phyloP scores from a whole-genome alignment of 2,113 vertebrate species.

The Bucco capensis region DNA sequence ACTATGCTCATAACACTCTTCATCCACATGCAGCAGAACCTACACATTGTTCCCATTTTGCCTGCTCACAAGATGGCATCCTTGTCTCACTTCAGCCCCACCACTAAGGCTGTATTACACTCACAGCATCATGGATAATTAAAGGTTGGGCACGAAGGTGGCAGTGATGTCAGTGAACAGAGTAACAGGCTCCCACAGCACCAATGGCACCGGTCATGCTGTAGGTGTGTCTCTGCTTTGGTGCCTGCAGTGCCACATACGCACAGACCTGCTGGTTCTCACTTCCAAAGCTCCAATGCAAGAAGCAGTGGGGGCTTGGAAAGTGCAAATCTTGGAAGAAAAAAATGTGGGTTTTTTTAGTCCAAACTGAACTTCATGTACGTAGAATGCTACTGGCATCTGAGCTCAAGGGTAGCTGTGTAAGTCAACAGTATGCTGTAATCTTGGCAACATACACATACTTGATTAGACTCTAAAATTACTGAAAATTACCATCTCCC shows the following conservation, averaged over 20 bases:
- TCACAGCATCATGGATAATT: conserved; percentile 35
- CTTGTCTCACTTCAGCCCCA: background rate
- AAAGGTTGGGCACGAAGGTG: background rate
- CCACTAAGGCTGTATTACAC: background rate
- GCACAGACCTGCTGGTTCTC: background rate
- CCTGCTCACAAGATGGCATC: conserved; percentile 58
- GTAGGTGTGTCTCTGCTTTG: background rate
- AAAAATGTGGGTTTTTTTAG: background rate
- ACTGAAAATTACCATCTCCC: background rate
- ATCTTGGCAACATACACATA: background rate
- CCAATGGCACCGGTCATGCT: accelerated
- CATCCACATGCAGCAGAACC: accelerated
- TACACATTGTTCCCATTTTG: background rate
- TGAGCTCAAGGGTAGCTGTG: background rate
- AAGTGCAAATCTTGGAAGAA: background rate
- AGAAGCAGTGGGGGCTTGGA: background rate
- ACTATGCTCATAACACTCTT: accelerated
- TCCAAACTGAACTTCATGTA: background rate
- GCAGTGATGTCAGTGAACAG: background rate
- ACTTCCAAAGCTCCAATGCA: accelerated
- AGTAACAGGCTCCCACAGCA: background rate
- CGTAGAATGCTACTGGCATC: background rate
- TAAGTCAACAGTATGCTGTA: background rate
- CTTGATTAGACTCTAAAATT: background rate
- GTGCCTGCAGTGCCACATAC: accelerated